These are phyloP conservation scores for Scelioninae gen. 1 DNA, from an alignment of 2,888 invertebrate species.

Conservation along the genomic window DNA sequence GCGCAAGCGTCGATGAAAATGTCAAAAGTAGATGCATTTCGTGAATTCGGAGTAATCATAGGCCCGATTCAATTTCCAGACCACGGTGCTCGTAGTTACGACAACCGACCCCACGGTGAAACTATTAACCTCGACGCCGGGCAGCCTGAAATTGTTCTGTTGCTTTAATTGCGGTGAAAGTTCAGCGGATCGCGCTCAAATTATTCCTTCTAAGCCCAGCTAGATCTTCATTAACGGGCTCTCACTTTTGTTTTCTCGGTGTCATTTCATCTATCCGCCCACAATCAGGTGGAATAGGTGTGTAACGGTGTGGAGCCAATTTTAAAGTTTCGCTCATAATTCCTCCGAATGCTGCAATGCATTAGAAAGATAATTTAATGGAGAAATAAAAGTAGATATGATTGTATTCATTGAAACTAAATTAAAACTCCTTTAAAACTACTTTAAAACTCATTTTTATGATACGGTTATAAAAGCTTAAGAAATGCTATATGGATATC, in stretches of 20 bases:
- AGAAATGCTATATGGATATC: too few relatives aligned
- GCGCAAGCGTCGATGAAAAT: constrained; percentile 60
- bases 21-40: constrained; percentile 61
- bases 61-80: constrained; percentile 65
- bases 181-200: constrained; percentile 69
- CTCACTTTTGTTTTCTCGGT: constrained; percentile 38
- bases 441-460: too few relatives aligned
- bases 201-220: constrained; percentile 10
- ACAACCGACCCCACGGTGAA: constrained; percentile 72
- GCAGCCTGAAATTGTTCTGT: constrained; percentile 75
- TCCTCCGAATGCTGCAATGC: too few relatives aligned
- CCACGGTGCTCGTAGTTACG: constrained; percentile 63
- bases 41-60: constrained; percentile 51
- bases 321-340: background rate
- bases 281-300: background rate
- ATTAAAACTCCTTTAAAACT: too few relatives aligned
- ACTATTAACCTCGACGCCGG: constrained; percentile 74
- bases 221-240: constrained; percentile 20
- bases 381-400: too few relatives aligned
- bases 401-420: too few relatives aligned
- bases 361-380: too few relatives aligned
- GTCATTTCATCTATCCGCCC: constrained; percentile 6
- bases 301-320: background rate
- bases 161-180: constrained; percentile 80
- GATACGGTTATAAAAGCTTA: too few relatives aligned